A percentile compares a stretch with the other conserved stretches of the same genome.
phyloP scores from a whole-genome alignment of 2,113 vertebrate species.

The Bubo blakistoni region DNA sequence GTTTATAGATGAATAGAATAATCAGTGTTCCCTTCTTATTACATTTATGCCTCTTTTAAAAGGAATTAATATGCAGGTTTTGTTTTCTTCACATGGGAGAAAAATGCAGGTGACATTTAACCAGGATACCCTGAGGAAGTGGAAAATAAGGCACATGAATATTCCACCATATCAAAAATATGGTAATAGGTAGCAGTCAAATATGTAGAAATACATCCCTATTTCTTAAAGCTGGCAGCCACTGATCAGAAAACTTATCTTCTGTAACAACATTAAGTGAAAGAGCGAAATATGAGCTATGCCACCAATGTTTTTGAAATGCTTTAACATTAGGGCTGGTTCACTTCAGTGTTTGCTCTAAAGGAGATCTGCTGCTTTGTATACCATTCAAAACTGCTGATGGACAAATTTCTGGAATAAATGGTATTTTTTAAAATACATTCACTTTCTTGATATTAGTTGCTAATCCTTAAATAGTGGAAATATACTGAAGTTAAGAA shows the following conservation, averaged over 20 bases:
- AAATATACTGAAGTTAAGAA: not conserved
- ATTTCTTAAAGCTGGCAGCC: not conserved
- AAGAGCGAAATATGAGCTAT: not conserved
- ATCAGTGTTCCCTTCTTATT: not conserved
- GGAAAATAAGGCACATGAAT: slow-evolving; percentile 17
- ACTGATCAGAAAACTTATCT: not conserved
- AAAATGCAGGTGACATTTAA: slow-evolving; percentile 39
- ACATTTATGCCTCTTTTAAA: not conserved
- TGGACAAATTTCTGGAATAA: not conserved
- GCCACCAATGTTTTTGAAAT: not conserved
- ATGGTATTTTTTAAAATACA: not conserved
- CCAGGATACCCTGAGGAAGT: slow-evolving; percentile 10
- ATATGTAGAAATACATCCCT: slow-evolving; percentile 24
- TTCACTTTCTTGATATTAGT: not conserved
- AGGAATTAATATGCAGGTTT: slow-evolving; percentile 21
- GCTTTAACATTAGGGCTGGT: not conserved
- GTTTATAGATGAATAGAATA: not conserved
- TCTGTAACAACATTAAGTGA: not conserved
- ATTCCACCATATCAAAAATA: slow-evolving; percentile 17
- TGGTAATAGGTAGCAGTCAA: slow-evolving; percentile 14
- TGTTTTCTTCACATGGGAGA: slow-evolving; percentile 5
- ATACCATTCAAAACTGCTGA: not conserved
- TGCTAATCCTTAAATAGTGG: not conserved
- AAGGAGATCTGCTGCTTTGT: not conserved
- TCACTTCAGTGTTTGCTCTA: not conserved